These are phyloP conservation scores for Eupithecia pulchellata DNA, from an alignment of 2,888 invertebrate genomes.

Conservation along the genomic window DNA sequence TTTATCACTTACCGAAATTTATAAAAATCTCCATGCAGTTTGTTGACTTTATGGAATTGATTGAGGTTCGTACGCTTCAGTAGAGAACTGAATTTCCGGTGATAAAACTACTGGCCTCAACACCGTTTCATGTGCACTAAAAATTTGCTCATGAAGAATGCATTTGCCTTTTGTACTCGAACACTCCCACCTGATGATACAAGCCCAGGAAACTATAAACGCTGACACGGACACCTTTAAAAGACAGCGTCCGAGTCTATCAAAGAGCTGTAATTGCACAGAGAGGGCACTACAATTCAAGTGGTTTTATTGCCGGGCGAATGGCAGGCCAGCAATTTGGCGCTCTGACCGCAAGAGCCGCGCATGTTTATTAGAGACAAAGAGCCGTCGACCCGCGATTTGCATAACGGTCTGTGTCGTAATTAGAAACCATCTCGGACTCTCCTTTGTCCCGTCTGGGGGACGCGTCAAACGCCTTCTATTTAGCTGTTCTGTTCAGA, in stretches of 20 bases:
- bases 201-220: constrained; percentile 11
- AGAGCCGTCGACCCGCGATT: constrained; percentile 76
- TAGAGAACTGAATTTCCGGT: neutral
- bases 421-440: constrained; percentile 85
- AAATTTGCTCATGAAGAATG: neutral
- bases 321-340: constrained; percentile 78
- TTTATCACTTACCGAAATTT: constrained; percentile 5
- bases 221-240: constrained; percentile 42
- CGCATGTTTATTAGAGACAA: constrained; percentile 84
- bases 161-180: neutral
- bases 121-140: neutral
- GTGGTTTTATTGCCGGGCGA: constrained; percentile 73
- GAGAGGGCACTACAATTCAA: constrained; percentile 65
- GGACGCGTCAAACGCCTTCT: constrained; percentile 75
- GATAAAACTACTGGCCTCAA: neutral
- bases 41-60: neutral
- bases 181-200: constrained; percentile 8
- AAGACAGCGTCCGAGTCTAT: constrained; percentile 56
- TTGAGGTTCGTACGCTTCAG: neutral
- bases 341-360: constrained; percentile 78
- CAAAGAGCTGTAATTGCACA: constrained; percentile 73
- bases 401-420: constrained; percentile 84
- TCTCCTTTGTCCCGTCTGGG: constrained; percentile 78
- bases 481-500: constrained; percentile 70
- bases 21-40: neutral